Conservation (phyloP, 1,140 invertebrate species). For the Caenorhabditis remanei region DNA sequence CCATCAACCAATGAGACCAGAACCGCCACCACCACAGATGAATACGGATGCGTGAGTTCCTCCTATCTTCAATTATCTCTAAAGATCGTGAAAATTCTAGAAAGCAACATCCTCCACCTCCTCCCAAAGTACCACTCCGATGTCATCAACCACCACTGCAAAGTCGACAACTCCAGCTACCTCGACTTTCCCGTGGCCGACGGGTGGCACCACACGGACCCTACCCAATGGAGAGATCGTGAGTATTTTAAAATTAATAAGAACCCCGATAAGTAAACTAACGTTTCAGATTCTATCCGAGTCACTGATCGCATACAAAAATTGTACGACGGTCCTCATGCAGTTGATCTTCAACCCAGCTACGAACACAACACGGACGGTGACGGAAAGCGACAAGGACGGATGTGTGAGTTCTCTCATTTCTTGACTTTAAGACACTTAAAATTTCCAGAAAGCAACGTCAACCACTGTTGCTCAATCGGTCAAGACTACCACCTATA, state of each 20-base stretch:
- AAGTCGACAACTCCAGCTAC: neutral
- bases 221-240: slow-evolving; percentile 18
- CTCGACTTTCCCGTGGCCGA: slow-evolving; percentile 3
- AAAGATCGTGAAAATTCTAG: neutral
- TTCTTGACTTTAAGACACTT: neutral
- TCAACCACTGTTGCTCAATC: neutral
- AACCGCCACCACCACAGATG: neutral
- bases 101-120: neutral
- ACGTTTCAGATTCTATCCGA: slow-evolving; percentile 8
- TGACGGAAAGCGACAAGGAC: neutral
- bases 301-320: slow-evolving; percentile 6
- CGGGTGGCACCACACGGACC: slow-evolving; percentile 1
- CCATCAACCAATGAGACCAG: neutral
- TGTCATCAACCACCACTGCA: neutral
- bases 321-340: neutral
- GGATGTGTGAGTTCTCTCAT: neutral
- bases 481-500: neutral
- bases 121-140: neutral
- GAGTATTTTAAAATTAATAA: too few relatives aligned
- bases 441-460: neutral
- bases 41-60: neutral
- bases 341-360: slow-evolving; percentile 14
- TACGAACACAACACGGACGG: neutral
- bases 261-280: neutral
- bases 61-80: neutral